A percentile compares a stretch with the other conserved stretches of the same genome.
phyloP scores from a whole-genome alignment of 2,113 vertebrate genomes.

The Neofelis nebulosa region DNA sequence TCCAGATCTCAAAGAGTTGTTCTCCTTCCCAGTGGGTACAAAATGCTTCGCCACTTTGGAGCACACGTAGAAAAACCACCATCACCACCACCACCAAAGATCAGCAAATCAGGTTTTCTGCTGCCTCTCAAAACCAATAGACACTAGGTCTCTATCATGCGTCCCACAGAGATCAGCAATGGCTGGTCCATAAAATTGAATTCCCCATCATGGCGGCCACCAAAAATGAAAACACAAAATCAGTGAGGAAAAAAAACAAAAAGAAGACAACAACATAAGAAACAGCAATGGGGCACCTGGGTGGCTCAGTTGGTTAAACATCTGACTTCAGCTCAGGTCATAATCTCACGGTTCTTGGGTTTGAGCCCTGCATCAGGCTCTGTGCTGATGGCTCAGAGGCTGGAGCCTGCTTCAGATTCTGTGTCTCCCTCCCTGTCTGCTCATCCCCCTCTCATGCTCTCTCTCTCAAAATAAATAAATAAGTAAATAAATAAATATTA shows the following conservation, averaged over 20 bases:
- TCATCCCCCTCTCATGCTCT: too few relatives aligned
- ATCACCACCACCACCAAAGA: background rate
- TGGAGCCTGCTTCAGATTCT: too few relatives aligned
- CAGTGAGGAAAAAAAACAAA: background rate
- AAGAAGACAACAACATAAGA: background rate
- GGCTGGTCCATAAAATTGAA: background rate
- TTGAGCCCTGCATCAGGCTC: too few relatives aligned
- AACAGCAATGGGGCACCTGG: background rate
- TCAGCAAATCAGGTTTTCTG: background rate
- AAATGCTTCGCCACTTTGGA: background rate
- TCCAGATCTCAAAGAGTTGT: background rate
- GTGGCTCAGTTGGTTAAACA: too few relatives aligned
- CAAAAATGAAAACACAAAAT: background rate
- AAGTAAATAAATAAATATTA: too few relatives aligned
- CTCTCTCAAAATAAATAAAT: too few relatives aligned
- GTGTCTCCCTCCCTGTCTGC: too few relatives aligned
- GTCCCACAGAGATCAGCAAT: background rate
- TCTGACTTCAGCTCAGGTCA: too few relatives aligned
- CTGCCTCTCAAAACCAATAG: background rate
- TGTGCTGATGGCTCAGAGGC: too few relatives aligned
- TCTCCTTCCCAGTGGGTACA: background rate
- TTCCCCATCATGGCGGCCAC: background rate
- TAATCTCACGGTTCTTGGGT: too few relatives aligned
- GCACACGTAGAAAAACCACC: background rate
- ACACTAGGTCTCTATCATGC: background rate